phyloP scores from a whole-genome alignment of 2,797 vertebrate species.

The Limosa lapponica region DNA sequence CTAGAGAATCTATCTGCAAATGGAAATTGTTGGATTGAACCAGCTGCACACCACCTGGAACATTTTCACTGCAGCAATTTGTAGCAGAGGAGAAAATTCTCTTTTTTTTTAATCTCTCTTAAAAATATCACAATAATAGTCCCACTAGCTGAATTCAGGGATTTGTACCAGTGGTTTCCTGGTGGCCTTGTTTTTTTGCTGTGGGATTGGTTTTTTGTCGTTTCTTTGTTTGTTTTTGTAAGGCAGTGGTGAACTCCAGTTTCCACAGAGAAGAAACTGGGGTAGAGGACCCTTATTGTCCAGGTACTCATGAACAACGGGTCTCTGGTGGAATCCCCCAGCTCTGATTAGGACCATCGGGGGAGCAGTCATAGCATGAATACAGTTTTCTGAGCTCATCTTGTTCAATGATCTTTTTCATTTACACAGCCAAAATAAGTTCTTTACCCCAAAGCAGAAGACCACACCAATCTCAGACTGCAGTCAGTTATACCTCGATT shows the following conservation, averaged over 20 bases:
- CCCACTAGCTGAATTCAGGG: neutral
- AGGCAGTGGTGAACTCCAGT: neutral
- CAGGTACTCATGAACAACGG: neutral
- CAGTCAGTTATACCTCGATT: neutral
- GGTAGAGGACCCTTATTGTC: neutral
- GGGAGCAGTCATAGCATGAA: neutral
- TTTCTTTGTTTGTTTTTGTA: neutral
- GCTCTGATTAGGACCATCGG: neutral
- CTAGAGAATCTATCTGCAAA: conserved; percentile 4
- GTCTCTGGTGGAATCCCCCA: neutral
- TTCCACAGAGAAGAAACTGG: neutral
- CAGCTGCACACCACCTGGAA: conserved; percentile 48
- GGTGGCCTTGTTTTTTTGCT: neutral
- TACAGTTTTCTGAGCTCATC: neutral
- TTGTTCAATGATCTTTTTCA: neutral
- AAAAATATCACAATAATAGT: neutral
- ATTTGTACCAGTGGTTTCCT: neutral
- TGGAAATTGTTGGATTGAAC: conserved; percentile 4
- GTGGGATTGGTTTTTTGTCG: too few species aligned
- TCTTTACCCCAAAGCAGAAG: neutral
- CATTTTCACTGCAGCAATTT: conserved; percentile 17
- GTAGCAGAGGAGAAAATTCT: neutral
- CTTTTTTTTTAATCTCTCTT: neutral
- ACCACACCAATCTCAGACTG: neutral
- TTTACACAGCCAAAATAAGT: neutral